Base-by-base conservation (phyloP, 2,797 vertebrate species). In the Yasuhikotakia modesta region DNA sequence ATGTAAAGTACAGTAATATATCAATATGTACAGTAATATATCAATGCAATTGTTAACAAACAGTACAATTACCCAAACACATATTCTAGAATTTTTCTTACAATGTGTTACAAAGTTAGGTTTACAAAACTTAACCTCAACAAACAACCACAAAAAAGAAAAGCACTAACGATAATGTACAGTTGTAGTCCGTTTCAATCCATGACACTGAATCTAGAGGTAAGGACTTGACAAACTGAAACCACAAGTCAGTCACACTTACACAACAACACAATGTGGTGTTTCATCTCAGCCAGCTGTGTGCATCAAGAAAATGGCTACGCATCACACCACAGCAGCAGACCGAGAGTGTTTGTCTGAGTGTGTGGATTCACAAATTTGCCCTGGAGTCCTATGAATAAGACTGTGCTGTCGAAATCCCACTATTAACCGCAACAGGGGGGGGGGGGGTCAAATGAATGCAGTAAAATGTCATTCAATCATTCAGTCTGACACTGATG, bases 401-500 rank as follows among this genome's bases (percentile, higher is more conserved):
- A 82, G 81, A 79, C 71, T 5, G 10, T 45, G 24, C 45, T 45
- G 63, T 57, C 67, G 81, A 82, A 76, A 82, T 69, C 70, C 58
- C 61, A 71, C 81, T 32, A 72, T 24, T 2, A 68, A 53, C 35
- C n/a, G 14, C 13, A 67, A 17, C 0, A 32, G 48, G 32, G 67
- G 57, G 39, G 63, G 45, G 48, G 32, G 67, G 57, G 39, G 63
- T 63, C 75, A 69, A 70, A 70, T 67, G 69, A 60, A 61, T 46
- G 46, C 53, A 30, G 66, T 58, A 74, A 69, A 75, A 72, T 22
- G 67, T 35, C 71, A 74, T 73, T 82, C 80, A 76, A 55, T 82
- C 79, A 79, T 83, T 48, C 74, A 46, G 19, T n/a, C 43, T 57
- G 65, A 81, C 79, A 83, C 52, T 73, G 68, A 85, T 77, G 55